A percentile compares a stretch with the other conserved stretches of the same genome.
These are phyloP conservation scores for Pollimyrus isidori DNA, from an alignment of 2,113 vertebrate genomes.

Conservation along the genomic window DNA sequence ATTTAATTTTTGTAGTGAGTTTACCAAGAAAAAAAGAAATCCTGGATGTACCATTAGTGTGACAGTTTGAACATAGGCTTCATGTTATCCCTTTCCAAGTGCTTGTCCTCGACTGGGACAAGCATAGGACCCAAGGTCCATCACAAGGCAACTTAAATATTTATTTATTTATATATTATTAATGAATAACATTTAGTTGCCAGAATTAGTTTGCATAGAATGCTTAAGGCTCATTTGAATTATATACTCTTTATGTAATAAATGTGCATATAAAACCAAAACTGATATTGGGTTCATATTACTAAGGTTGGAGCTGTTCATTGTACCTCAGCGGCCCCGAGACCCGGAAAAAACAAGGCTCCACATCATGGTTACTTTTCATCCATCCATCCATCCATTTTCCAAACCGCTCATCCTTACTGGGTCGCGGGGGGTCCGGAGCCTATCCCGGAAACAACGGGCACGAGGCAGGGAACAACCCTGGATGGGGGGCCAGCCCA, in stretches of 20 bases:
- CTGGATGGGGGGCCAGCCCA: too few relatives aligned
- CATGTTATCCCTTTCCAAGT: not conserved
- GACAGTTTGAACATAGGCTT: not conserved
- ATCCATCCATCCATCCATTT: too few relatives aligned
- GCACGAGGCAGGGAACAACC: too few relatives aligned
- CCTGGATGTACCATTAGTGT: not conserved
- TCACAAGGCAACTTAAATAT: not conserved
- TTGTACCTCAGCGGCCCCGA: not conserved
- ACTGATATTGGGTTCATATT: not conserved
- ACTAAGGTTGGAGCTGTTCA: not conserved
- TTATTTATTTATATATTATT: not conserved
- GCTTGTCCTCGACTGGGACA: not conserved
- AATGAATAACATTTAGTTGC: not conserved
- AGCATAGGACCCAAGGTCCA: not conserved
- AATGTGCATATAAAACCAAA: not conserved
- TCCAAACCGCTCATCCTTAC: too few relatives aligned
- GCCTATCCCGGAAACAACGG: too few relatives aligned
- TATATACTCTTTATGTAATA: not conserved
- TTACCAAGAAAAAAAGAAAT: not conserved
- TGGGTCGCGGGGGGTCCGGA: too few relatives aligned
- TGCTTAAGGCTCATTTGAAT: not conserved
- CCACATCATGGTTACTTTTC: not conserved
- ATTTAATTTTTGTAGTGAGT: not conserved
- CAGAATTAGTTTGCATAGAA: not conserved
- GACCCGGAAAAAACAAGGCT: not conserved